Evolutionary conservation across 2,113 vertebrate species (phyloP), one percentile per base, ranked within the genome.

Genomic region (Protobothrops mucrosquamatus): DNA sequence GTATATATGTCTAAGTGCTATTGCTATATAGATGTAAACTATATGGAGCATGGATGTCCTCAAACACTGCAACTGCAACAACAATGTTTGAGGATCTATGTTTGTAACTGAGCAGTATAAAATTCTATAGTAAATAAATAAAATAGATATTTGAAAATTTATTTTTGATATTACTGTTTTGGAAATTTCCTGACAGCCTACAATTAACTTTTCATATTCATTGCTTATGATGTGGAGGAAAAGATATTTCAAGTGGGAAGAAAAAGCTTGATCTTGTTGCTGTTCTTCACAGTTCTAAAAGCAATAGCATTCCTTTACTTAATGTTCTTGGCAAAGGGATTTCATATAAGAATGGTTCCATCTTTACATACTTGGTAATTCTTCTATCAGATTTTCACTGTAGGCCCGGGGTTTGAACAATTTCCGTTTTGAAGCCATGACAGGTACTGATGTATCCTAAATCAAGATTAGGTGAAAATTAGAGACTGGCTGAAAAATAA

Each of bases 371-470:
- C 97, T 94, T 0, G 93, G 88, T 43, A 93, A 64, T n/a, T 96
- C 96, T 94, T 96, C 93, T 57, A 34, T 89, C 87, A 74, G 88
- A 55, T 0, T 95, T 81, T 96, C 96, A 92, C 10, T 96, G 87
- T 88, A 90, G 48, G 11, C 59, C 81, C 93, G 95, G 74, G 39
- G 18, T 93, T 94, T 96, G 0, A 94, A 94, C 5, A 93, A 69
- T 89, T 94, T 97, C 93, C 97, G 96, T 96, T 97, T 98, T 51
- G 96, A 97, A 96, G 95, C 0, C 97, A 98, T 98, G 94, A 90
- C 92, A 94, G 94, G 56, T 46, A 94, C 94, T 89, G 91, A 10
- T 15, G 20, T 26, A 57, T 6, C 85, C 95, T 96, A 86, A 20
- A 61, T 74, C 2, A 94, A 87, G 94, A 1, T 5, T 88, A 24